phyloP scores from a whole-genome alignment of 1,140 invertebrate species.

The Coptotermes formosanus region DNA sequence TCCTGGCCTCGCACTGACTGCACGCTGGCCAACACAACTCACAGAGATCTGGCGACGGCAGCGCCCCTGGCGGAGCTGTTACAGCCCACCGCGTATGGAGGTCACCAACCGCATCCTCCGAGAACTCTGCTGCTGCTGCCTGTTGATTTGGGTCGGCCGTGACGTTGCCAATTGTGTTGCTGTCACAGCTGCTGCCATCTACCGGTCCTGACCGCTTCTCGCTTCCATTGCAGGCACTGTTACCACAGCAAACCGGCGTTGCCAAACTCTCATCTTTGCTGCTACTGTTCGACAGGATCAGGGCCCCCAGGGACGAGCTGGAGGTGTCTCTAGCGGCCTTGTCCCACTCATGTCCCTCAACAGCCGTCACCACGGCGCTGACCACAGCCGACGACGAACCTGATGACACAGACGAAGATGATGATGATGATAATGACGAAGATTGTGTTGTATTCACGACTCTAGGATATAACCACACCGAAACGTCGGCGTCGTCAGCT shows the following conservation, averaged over 20 bases:
- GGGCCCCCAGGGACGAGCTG: not conserved
- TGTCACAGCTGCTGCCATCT: too few species aligned
- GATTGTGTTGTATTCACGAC: not conserved
- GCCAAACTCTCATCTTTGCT: not conserved
- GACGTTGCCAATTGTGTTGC: not conserved
- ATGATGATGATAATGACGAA: constrained; percentile 23
- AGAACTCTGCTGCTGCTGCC: not conserved
- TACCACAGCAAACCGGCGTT: not conserved
- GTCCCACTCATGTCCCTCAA: not conserved
- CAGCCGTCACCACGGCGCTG: constrained; percentile 20
- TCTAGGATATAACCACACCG: constrained; percentile 35
- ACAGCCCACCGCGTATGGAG: constrained; percentile 26
- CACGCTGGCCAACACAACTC: constrained; percentile 26
- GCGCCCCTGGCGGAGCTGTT: constrained; percentile 34
- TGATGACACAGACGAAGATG: constrained; percentile 33
- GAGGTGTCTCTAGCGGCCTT: too few species aligned
- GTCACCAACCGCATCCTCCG: constrained; percentile 33
- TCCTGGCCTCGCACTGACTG: not conserved
- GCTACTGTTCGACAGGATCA: not conserved
- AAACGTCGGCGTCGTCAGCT: constrained; percentile 38
- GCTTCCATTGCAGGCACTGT: not conserved
- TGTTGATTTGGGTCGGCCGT: constrained; percentile 19
- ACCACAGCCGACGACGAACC: constrained; percentile 19
- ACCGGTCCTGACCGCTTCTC: too few species aligned
- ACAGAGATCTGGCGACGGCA: constrained; percentile 25